Conservation (phyloP, 2,888 invertebrate genomes). For the Athripsodes cinereus region DNA sequence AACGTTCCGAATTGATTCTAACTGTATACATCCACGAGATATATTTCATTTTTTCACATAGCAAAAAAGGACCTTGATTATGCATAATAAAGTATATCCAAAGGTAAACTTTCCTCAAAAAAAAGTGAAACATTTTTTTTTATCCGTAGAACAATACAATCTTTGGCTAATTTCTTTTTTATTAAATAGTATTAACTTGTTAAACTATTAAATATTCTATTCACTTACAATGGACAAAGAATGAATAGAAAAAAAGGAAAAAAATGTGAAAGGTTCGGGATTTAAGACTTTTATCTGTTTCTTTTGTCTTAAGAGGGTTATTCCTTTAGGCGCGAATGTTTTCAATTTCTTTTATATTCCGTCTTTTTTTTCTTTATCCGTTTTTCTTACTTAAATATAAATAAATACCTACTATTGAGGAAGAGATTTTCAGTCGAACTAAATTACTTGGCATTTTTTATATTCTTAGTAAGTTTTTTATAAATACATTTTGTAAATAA, state of each 20-base stretch:
- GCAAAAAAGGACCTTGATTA: too few relatives aligned
- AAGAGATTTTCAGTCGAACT: not conserved
- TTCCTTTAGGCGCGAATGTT: not conserved
- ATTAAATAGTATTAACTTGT: not conserved
- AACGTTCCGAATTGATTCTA: too few relatives aligned
- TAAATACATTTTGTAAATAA: too few relatives aligned
- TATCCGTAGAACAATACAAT: too few relatives aligned
- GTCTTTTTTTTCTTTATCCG: not conserved
- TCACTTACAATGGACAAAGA: not conserved
- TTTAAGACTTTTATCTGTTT: slow-evolving; percentile 1
- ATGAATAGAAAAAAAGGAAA: not conserved
- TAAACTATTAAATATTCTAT: not conserved
- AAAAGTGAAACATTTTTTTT: too few relatives aligned
- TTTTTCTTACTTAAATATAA: not conserved
- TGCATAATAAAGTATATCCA: too few relatives aligned
- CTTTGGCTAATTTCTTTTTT: not conserved
- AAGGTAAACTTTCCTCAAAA: too few relatives aligned
- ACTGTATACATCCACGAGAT: too few relatives aligned
- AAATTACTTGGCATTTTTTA: too few relatives aligned
- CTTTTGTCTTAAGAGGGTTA: not conserved
- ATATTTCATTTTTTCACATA: too few relatives aligned
- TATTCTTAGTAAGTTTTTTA: too few relatives aligned
- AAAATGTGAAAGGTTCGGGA: not conserved
- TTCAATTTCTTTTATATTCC: not conserved
- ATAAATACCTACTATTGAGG: not conserved